Evolutionary conservation across 35 echinoderm and acorn worm genomes (phyloP).

Genomic region (Stichopus chloronotus): DNA sequence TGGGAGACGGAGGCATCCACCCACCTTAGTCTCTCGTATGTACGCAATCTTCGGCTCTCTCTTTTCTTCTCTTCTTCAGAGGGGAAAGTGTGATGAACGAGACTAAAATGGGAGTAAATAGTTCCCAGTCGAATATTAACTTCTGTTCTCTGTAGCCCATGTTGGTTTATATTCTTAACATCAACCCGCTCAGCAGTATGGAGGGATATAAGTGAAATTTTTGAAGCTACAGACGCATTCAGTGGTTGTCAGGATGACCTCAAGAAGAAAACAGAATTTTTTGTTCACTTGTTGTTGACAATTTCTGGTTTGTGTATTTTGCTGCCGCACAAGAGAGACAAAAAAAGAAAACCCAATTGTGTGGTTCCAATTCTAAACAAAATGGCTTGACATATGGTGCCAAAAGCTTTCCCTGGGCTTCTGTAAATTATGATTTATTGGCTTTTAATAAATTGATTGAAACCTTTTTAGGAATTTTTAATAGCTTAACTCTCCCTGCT

Average conservation of each 20-base stretch:
- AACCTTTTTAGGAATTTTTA: neutral
- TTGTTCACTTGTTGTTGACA: neutral
- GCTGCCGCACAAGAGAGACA: neutral
- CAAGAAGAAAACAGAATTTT: neutral
- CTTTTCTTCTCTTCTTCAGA: neutral
- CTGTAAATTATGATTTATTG: neutral
- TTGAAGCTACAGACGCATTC: neutral
- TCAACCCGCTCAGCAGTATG: neutral
- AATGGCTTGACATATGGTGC: neutral
- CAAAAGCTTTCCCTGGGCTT: neutral
- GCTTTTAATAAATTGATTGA: neutral
- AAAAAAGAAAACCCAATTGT: neutral
- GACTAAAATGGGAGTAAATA: slow-evolving; percentile 8
- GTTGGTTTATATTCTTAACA: neutral
- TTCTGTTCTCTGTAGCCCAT: neutral
- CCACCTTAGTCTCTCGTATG: neutral
- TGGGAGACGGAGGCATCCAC: slow-evolving; percentile 35
- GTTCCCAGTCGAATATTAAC: slow-evolving; percentile 16
- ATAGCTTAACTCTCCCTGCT: neutral
- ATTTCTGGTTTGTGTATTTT: neutral
- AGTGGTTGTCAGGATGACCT: neutral
- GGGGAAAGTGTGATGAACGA: neutral
- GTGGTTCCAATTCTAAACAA: neutral
- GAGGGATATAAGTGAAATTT: neutral
- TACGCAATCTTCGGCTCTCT: neutral